phyloP scores from a whole-genome alignment of 2,113 vertebrate genomes.

The Phoxinus phoxinus region DNA sequence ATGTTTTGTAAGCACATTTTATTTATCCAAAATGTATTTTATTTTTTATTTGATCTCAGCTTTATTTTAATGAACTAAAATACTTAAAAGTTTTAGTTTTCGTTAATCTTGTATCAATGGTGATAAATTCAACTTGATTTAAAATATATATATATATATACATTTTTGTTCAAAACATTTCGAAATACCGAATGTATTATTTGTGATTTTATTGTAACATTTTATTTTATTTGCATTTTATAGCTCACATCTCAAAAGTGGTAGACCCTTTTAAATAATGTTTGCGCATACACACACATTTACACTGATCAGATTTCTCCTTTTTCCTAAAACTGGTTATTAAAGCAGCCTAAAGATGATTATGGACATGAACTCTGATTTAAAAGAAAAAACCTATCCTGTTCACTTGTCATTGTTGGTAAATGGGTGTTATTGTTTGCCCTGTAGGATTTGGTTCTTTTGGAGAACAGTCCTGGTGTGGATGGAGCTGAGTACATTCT shows the following conservation, averaged over 20 bases:
- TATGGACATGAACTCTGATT: not conserved
- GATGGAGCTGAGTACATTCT: slow-evolving; percentile 84
- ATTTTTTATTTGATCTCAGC: not conserved
- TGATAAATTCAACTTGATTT: not conserved
- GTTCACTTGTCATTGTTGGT: no score
- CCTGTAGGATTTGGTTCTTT: slow-evolving; percentile 82
- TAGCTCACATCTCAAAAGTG: no score
- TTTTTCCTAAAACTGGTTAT: not conserved
- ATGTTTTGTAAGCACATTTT: not conserved
- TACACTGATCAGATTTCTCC: not conserved
- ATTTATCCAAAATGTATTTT: not conserved
- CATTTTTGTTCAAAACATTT: not conserved
- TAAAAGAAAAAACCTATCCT: not conserved
- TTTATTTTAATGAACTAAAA: not conserved
- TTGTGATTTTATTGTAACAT: not conserved
- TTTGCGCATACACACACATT: no score
- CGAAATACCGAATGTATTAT: not conserved
- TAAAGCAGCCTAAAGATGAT: no score
- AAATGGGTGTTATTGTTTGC: not conserved
- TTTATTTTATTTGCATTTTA: not conserved
- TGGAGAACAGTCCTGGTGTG: slow-evolving; percentile 88
- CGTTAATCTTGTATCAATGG: not conserved
- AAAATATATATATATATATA: not conserved
- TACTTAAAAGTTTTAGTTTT: not conserved
- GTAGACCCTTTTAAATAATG: no score